Conservation (phyloP, 2,888 invertebrate genomes). For the Theretra japonica region DNA sequence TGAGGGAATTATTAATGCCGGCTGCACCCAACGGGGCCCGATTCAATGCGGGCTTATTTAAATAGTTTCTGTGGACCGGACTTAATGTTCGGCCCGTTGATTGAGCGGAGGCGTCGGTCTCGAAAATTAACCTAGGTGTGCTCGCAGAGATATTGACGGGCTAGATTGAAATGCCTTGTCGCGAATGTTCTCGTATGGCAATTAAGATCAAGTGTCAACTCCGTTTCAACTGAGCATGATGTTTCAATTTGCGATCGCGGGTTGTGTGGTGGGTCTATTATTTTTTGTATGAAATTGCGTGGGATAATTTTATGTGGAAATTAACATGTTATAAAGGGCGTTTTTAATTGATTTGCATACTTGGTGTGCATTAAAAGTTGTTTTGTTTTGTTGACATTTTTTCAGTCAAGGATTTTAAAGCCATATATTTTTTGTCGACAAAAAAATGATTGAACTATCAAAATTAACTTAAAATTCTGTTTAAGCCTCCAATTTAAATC, state of each 20-base stretch:
- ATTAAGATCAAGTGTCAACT: slow-evolving; percentile 30
- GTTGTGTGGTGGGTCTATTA: background rate
- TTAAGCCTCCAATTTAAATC: too few relatives aligned
- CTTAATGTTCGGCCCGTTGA: slow-evolving; percentile 60
- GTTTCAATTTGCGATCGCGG: background rate
- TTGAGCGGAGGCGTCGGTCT: slow-evolving; percentile 55
- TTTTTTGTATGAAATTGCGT: background rate
- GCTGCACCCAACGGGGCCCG: slow-evolving; percentile 56
- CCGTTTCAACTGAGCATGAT: slow-evolving; percentile 2
- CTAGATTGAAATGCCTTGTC: slow-evolving; percentile 22
- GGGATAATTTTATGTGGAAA: background rate
- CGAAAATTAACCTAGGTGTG: slow-evolving; percentile 54
- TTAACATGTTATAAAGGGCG: too few relatives aligned
- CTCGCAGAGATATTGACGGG: slow-evolving; percentile 21
- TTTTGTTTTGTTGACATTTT: too few relatives aligned
- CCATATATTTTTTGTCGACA: too few relatives aligned
- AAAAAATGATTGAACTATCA: too few relatives aligned
- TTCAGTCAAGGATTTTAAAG: too few relatives aligned
- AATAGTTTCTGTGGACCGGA: slow-evolving; percentile 65
- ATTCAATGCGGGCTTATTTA: slow-evolving; percentile 65
- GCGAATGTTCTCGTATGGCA: slow-evolving; percentile 14
- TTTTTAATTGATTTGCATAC: too few relatives aligned
- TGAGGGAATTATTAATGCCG: slow-evolving; percentile 81
- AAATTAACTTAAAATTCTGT: too few relatives aligned
- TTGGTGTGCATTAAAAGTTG: too few relatives aligned